Percentiles rank a stretch among this genome's conserved stretches.
Conservation (phyloP, 92 coral and sea anemone species). For the Actinostola sp. region DNA sequence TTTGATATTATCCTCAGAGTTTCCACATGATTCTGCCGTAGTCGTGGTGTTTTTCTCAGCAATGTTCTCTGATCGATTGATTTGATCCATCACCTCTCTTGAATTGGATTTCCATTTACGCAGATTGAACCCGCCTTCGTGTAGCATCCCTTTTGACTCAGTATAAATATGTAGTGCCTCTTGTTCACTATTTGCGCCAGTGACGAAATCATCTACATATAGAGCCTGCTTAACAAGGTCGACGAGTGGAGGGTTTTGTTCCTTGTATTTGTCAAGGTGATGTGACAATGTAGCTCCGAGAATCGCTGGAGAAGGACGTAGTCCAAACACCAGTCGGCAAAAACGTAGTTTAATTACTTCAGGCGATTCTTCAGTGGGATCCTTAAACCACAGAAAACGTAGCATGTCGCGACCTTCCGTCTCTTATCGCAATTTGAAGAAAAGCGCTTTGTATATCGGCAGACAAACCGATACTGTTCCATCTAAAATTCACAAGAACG, state of each 20-base stretch:
- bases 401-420: slow-evolving; percentile 51
- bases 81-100: not conserved
- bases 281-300: slow-evolving; percentile 32
- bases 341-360: slow-evolving; percentile 17
- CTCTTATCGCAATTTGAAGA: slow-evolving; percentile 29
- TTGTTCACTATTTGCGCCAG: slow-evolving; percentile 36
- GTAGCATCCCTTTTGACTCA: slow-evolving; percentile 25
- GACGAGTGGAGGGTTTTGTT: slow-evolving; percentile 15
- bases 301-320: slow-evolving; percentile 39
- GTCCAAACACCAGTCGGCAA: too few relatives aligned
- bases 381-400: slow-evolving; percentile 59
- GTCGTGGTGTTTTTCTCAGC: too few relatives aligned
- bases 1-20: too few relatives aligned
- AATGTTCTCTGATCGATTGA: too few relatives aligned
- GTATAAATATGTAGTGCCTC: slow-evolving; percentile 29
- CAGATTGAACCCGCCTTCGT: slow-evolving; percentile 55
- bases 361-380: slow-evolving; percentile 23
- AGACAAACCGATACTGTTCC: slow-evolving; percentile 14
- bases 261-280: slow-evolving; percentile 14
- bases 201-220: too few relatives aligned
- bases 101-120: slow-evolving; percentile 67
- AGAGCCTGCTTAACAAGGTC: slow-evolving; percentile 37
- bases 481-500: slow-evolving; percentile 32
- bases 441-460: slow-evolving; percentile 65
- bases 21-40: too few relatives aligned